Percentiles rank a stretch among this genome's conserved stretches.
phyloP scores from a whole-genome alignment of 2,113 vertebrate species.

The Cathartes aura region DNA sequence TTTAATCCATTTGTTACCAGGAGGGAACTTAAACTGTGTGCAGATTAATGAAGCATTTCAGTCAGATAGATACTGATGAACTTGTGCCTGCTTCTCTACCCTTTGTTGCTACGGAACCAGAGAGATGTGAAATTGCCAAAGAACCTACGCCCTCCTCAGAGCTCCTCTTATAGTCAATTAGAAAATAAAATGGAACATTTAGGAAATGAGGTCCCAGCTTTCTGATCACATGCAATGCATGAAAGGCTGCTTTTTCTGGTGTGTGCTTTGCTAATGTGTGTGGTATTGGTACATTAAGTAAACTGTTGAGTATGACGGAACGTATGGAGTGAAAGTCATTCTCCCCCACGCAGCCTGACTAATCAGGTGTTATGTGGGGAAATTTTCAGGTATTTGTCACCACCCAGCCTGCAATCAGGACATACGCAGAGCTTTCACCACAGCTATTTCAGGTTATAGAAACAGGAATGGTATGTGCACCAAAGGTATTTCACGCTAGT shows the following conservation, averaged over 20 bases:
- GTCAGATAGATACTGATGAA: conserved; percentile 10
- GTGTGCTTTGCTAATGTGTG: conserved; percentile 26
- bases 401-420: background rate
- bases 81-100: background rate
- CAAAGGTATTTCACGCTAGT: background rate
- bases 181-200: conserved; percentile 44
- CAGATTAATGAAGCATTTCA: conserved; percentile 44
- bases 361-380: background rate
- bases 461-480: background rate
- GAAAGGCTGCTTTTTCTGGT: conserved; percentile 22
- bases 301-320: background rate
- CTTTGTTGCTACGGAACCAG: background rate
- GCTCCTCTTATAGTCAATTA: conserved; percentile 8
- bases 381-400: background rate
- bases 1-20: conserved; percentile 38
- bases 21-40: background rate
- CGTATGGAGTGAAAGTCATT: background rate
- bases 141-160: background rate
- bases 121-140: conserved; percentile 13
- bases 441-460: background rate
- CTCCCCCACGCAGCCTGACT: background rate
- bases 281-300: background rate
- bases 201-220: conserved; percentile 21
- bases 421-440: background rate
- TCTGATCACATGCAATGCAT: background rate